A percentile compares a stretch with the other conserved stretches of the same genome.
Evolutionary conservation across 2,888 invertebrate genomes (phyloP).

Genomic region (Anticlea derivata): DNA sequence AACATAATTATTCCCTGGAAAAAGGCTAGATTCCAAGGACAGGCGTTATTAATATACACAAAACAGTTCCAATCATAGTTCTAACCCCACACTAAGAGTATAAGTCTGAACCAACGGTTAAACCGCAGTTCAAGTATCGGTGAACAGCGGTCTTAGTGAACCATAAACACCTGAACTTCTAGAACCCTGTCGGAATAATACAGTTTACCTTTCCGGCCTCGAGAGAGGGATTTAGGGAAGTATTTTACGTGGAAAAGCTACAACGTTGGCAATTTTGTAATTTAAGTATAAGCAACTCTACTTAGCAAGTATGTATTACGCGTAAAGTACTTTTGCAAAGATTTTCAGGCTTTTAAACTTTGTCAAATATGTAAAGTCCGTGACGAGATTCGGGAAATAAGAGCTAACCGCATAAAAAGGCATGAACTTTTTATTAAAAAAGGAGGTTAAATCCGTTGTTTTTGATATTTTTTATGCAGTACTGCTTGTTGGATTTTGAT

Average conservation of each 20-base stretch:
- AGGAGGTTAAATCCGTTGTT: too few relatives aligned
- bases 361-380: not conserved
- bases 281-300: conserved; percentile 3
- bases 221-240: not conserved
- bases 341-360: conserved; percentile 1
- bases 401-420: too few relatives aligned
- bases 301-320: not conserved
- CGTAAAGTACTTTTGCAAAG: not conserved
- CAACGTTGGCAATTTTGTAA: not conserved
- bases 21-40: too few relatives aligned
- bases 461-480: too few relatives aligned
- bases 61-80: too few relatives aligned
- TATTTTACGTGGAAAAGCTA: conserved; percentile 15
- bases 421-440: too few relatives aligned
- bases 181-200: conserved; percentile 21
- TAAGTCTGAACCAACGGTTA: too few relatives aligned
- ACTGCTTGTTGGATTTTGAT: too few relatives aligned
- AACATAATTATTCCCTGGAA: too few relatives aligned
- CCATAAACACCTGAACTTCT: conserved; percentile 25
- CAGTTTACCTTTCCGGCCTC: not conserved
- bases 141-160: conserved; percentile 9
- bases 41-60: too few relatives aligned
- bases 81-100: too few relatives aligned
- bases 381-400: not conserved
- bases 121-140: not conserved